Evolutionary conservation across 1,140 invertebrate species (phyloP).

Genomic region (Vanessa tameamea): DNA sequence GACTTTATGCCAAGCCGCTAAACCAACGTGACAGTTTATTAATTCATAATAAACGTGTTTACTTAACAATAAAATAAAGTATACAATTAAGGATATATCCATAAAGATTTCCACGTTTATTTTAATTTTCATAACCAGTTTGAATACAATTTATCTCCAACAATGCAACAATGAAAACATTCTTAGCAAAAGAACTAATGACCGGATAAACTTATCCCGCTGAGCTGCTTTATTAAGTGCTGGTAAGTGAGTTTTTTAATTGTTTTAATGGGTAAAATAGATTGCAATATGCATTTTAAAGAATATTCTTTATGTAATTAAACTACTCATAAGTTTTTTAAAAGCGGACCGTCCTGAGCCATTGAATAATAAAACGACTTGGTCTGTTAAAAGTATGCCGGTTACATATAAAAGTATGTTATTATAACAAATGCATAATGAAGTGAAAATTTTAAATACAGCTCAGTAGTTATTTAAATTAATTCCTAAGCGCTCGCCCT

Average conservation of each 20-base stretch:
- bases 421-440: background rate
- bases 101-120: background rate
- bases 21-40: too few relatives aligned
- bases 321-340: too few relatives aligned
- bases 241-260: background rate
- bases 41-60: background rate
- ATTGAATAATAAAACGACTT: too few relatives aligned
- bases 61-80: background rate
- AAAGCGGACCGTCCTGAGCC: too few relatives aligned
- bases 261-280: background rate
- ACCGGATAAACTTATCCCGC: conserved; percentile 1
- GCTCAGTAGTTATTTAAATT: background rate
- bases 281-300: background rate
- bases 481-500: conserved; percentile 4
- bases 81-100: too few relatives aligned
- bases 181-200: conserved; percentile 4
- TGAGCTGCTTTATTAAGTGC: background rate
- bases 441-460: background rate
- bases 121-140: background rate
- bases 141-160: conserved; percentile 2
- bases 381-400: too few relatives aligned
- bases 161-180: background rate
- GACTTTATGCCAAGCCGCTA: too few relatives aligned
- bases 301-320: background rate
- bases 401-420: background rate